Evolutionary conservation across 1,140 invertebrate species (phyloP), one percentile per base, ranked within the genome.

Genomic region (Bombus polaris): DNA sequence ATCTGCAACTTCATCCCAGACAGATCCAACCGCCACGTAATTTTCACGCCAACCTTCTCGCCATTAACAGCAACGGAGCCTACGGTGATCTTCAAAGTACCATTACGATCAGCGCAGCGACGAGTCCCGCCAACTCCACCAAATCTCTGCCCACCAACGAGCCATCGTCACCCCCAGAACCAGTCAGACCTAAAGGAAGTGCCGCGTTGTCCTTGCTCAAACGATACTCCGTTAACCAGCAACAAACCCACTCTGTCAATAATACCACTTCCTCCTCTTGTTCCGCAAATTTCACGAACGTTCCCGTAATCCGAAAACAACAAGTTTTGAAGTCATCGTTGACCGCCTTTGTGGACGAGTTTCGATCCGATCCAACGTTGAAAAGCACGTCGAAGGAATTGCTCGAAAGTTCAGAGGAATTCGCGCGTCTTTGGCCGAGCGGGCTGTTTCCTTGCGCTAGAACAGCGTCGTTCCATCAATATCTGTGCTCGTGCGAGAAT

Each of bases 401-500:
- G 74, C 10, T 8, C 0, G 59, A 37, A 9, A 76, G 25, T 6
- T 22, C 47, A 1, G 37, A 78, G 28, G 75, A 78, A 13, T 65
- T 75, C 15, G 32, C 78, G 47, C 32, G 32, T 4, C n/a, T 70
- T 13, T 35, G 39, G 71, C 59, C 80, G 75, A 83, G 4, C 53
- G 88, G 87, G 32, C 47, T 74, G 6, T 25, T 76, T 3, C 73
- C 87, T 35, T 96, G 96, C 92, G 96, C 96, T 77, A 93, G 96
- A 80, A 92, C 95, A 57, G 86, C 95, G 68, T 96, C 96, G 44
- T 96, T 96, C 88, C 96, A 96, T 91, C 92, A 93, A 35, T 89
- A 96, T 80, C 89, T 96, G 88, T 96, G 96, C 91, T 95, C 95
- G 93, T 96, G 96, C 93, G 92, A 89, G 72, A 78, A 91, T 83